Percentiles rank a stretch among this genome's conserved stretches.
These are phyloP conservation scores for Neosilurus mollespiculum DNA, from an alignment of 2,797 vertebrate genomes.

Conservation along the genomic window DNA sequence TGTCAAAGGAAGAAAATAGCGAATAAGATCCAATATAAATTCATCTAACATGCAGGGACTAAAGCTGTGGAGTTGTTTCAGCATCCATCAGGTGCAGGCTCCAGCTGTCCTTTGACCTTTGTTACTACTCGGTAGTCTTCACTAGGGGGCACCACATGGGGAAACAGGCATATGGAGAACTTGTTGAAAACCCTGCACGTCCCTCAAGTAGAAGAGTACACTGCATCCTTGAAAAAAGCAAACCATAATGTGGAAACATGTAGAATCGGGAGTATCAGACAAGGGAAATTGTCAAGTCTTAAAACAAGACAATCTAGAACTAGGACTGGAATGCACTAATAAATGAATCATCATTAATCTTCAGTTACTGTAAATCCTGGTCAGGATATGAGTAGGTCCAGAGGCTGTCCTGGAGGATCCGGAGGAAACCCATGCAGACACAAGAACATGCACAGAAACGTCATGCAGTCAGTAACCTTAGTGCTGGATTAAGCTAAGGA, in stretches of 20 bases:
- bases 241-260: background rate
- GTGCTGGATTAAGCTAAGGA: background rate
- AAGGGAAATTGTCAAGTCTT: background rate
- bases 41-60: constrained; percentile 44
- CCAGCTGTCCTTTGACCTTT: constrained; percentile 30
- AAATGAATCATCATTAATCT: background rate
- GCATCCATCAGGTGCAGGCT: constrained; percentile 36
- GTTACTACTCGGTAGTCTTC: constrained; percentile 26
- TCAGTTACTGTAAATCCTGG: background rate
- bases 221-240: background rate
- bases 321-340: background rate
- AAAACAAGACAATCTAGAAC: background rate
- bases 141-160: constrained; percentile 48
- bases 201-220: background rate
- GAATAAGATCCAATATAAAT: constrained; percentile 52
- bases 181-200: background rate
- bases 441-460: background rate
- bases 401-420: background rate
- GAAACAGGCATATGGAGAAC: background rate
- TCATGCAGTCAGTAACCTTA: background rate
- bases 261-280: background rate
- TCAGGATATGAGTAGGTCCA: background rate
- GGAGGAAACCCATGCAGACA: background rate
- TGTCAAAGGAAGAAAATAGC: constrained; percentile 50
- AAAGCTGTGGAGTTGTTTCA: constrained; percentile 20